Percentiles rank a stretch among this genome's conserved stretches.
These are phyloP conservation scores for Trinectes maculatus DNA, from an alignment of 2,113 vertebrate species.

Conservation along the genomic window DNA sequence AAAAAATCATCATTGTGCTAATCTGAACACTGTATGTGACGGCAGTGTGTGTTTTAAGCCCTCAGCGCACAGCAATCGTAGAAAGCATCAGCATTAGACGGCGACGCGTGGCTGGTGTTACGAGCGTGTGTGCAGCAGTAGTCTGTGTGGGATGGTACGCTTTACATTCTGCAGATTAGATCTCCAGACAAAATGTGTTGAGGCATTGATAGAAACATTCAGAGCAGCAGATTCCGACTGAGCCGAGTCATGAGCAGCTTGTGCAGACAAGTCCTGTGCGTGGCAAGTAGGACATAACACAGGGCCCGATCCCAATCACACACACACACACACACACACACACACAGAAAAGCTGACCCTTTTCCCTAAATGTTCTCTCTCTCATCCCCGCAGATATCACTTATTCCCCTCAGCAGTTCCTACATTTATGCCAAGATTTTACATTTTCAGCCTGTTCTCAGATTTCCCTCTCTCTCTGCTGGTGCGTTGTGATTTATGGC, in stretches of 20 bases:
- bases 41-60: conserved; percentile 11
- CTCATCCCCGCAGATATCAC: conserved; percentile 36
- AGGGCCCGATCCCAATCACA: conserved; percentile 54
- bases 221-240: conserved; percentile 67
- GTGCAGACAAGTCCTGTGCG: conserved; percentile 59
- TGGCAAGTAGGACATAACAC: conserved; percentile 53
- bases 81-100: conserved; percentile 24
- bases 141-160: conserved; percentile 29
- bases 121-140: neutral
- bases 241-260: conserved; percentile 59
- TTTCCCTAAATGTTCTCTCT: neutral
- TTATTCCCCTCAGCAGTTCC: neutral
- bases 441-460: neutral
- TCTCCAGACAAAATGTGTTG: conserved; percentile 63
- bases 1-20: conserved; percentile 8
- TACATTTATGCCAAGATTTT: neutral
- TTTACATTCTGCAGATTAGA: conserved; percentile 65
- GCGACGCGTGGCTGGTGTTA: conserved; percentile 14
- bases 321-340: conserved; percentile 33
- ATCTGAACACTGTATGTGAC: neutral
- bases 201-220: conserved; percentile 65
- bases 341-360: conserved; percentile 13
- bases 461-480: neutral
- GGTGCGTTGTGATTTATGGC: neutral
- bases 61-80: conserved; percentile 20